phyloP scores from a whole-genome alignment of 2,113 vertebrate genomes.

The chimpanzee (Pan troglodytes) region NHGRI_mPanTro3-v2.1_pri NC_072409.2:79955001-79955500 shows the following conservation, averaged over 20 bases:
- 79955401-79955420: neutral
- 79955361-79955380: conserved; percentile 16
- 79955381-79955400: neutral
- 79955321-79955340: conserved; percentile 16
- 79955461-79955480: neutral
- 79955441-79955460: neutral
- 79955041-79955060: neutral
- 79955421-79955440: neutral
- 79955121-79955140: neutral
- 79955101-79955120: neutral
- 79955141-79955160: neutral
- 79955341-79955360: neutral
- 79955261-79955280: neutral
- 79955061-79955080: neutral
- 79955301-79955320: neutral
- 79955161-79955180: neutral
- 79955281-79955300: neutral
- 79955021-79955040: neutral
- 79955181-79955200: neutral
- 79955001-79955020: neutral
- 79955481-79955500: conserved; percentile 11
- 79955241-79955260: neutral
- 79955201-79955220: conserved; percentile 10
- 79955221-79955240: neutral
- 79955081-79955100: neutral